Percentiles rank a stretch among this genome's conserved stretches.
phyloP scores from a whole-genome alignment of 2,113 vertebrate species.

The Odocoileus hemionus region DNA sequence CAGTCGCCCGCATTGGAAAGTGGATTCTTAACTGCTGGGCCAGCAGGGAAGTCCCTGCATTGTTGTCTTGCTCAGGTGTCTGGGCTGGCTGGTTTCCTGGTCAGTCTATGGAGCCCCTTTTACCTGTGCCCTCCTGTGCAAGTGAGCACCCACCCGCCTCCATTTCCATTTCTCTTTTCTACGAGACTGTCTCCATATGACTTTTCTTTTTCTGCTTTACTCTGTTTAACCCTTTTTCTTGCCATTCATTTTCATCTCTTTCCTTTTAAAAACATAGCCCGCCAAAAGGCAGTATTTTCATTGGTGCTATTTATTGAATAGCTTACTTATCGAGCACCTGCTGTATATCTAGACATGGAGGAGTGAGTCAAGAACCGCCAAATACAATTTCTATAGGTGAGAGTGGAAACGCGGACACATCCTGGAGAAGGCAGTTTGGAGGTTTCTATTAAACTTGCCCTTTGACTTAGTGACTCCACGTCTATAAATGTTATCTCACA shows the following conservation, averaged over 20 bases:
- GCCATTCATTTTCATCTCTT: neutral
- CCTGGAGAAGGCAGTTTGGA: neutral
- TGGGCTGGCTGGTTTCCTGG: neutral
- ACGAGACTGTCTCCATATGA: neutral
- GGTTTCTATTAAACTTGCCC: neutral
- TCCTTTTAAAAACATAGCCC: neutral
- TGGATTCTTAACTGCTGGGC: neutral
- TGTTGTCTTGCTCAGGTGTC: neutral
- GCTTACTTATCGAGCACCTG: neutral
- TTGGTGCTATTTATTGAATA: neutral
- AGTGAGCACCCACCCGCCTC: neutral
- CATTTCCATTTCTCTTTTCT: neutral
- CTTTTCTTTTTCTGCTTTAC: neutral
- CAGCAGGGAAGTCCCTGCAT: too few species aligned
- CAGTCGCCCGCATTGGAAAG: neutral
- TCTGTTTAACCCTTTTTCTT: neutral
- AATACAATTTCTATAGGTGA: neutral
- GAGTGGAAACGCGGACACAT: neutral
- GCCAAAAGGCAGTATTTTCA: neutral
- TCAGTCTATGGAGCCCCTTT: neutral
- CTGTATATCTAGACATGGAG: neutral
- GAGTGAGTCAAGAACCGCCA: neutral
- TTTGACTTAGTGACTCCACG: neutral
- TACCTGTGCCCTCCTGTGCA: neutral
- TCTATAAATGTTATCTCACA: neutral